A percentile compares a stretch with the other conserved stretches of the same genome.
Conservation (phyloP, 2,888 invertebrate genomes). For the Tyria jacobaeae region DNA sequence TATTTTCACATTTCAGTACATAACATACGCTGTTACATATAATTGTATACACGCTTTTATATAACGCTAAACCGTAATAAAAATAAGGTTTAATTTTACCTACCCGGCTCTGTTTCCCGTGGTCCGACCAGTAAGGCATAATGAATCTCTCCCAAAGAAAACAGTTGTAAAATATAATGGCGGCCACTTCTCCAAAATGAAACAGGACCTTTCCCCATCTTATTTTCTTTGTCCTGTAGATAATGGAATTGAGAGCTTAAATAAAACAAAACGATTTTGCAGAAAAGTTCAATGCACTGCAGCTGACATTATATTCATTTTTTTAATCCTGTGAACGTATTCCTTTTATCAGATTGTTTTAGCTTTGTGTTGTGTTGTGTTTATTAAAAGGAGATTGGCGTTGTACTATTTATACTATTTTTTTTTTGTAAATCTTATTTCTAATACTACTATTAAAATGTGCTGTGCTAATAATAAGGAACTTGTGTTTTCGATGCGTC, state of each 20-base stretch:
- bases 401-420: background rate
- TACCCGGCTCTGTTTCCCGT: conserved; percentile 84
- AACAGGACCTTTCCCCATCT: conserved; percentile 91
- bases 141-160: conserved; percentile 94
- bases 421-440: background rate
- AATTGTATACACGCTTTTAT: too few relatives aligned
- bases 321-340: conserved; percentile 1
- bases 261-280: background rate
- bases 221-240: conserved; percentile 89
- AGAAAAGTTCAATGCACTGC: background rate
- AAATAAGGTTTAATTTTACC: conserved; percentile 26
- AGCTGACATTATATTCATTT: conserved; percentile 2
- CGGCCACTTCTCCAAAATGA: conserved; percentile 91
- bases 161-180: conserved; percentile 92
- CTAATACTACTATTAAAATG: too few relatives aligned
- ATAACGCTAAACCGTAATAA: background rate
- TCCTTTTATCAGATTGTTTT: conserved; percentile 3
- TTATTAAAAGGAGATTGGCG: background rate
- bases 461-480: too few relatives aligned
- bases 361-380: background rate
- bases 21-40: too few relatives aligned
- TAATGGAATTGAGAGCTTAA: conserved; percentile 42
- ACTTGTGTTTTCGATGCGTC: too few relatives aligned
- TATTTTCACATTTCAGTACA: too few relatives aligned
- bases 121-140: conserved; percentile 88